These are phyloP conservation scores for Mythimna loreyi DNA, from an alignment of 2,888 invertebrate species.

Conservation along the genomic window DNA sequence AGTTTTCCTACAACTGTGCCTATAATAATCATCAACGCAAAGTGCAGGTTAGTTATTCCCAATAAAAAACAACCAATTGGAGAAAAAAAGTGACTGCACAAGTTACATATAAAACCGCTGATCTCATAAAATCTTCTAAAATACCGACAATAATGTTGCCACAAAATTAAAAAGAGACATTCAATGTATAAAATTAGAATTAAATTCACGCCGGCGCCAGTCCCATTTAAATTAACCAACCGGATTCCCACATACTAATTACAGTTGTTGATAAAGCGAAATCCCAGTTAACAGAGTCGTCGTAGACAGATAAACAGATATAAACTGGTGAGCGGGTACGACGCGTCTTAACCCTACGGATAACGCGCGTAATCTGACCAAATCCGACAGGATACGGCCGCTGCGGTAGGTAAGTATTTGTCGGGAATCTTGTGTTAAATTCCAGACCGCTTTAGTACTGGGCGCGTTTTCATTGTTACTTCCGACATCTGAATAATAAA, in stretches of 20 bases:
- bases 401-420: conserved; percentile 87
- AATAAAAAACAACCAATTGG: not conserved
- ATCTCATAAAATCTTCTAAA: conserved; percentile 25
- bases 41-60: not conserved
- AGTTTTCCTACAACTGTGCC: not conserved
- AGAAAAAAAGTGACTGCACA: not conserved
- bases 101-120: conserved; percentile 14
- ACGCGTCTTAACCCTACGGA: conserved; percentile 60
- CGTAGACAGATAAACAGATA: conserved; percentile 58
- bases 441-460: conserved; percentile 75
- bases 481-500: conserved; percentile 17
- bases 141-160: conserved; percentile 9
- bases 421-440: conserved; percentile 75
- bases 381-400: conserved; percentile 79
- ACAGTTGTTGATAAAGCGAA: conserved; percentile 66
- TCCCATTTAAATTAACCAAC: conserved; percentile 59
- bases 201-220: conserved; percentile 56
- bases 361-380: conserved; percentile 71
- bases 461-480: conserved; percentile 66
- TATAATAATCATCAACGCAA: not conserved
- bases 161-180: conserved; percentile 52
- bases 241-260: conserved; percentile 64
- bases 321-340: conserved; percentile 68
- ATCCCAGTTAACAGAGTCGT: conserved; percentile 65
- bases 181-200: conserved; percentile 53